Evolutionary conservation across 2,797 vertebrate species (phyloP).

Genomic region (Mareca strepera): DNA sequence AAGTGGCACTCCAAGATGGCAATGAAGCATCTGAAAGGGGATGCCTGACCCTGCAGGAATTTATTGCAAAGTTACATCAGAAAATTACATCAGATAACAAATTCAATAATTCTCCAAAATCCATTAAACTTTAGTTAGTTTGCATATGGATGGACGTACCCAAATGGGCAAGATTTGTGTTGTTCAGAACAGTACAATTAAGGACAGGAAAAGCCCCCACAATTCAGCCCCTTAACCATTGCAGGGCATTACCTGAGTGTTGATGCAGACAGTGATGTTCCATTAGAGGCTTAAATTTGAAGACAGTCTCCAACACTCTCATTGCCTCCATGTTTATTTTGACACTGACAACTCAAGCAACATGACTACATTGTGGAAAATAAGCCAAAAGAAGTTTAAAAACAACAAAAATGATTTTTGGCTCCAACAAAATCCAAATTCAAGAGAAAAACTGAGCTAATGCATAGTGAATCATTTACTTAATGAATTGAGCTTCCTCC

Average conservation of each 20-base stretch:
- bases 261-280: not conserved
- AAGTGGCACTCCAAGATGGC: rapidly evolving
- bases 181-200: not conserved
- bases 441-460: not conserved
- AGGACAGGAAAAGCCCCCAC: not conserved
- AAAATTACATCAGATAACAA: not conserved
- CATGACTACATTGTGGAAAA: not conserved
- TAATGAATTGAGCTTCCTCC: not conserved
- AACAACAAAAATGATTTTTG: not conserved
- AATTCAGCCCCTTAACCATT: not conserved
- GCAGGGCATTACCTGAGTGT: not conserved
- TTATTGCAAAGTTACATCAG: not conserved
- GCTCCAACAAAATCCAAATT: not conserved
- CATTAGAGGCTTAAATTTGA: not conserved
- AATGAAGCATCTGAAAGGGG: no score
- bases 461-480: not conserved
- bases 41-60: not conserved
- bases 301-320: not conserved
- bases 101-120: not conserved
- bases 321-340: not conserved
- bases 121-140: not conserved
- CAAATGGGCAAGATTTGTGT: not conserved
- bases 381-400: not conserved
- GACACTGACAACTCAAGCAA: not conserved
- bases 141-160: not conserved